Evolutionary conservation across 2,797 vertebrate genomes (phyloP).

Genomic region (Zenarchopterus dispar): DNA sequence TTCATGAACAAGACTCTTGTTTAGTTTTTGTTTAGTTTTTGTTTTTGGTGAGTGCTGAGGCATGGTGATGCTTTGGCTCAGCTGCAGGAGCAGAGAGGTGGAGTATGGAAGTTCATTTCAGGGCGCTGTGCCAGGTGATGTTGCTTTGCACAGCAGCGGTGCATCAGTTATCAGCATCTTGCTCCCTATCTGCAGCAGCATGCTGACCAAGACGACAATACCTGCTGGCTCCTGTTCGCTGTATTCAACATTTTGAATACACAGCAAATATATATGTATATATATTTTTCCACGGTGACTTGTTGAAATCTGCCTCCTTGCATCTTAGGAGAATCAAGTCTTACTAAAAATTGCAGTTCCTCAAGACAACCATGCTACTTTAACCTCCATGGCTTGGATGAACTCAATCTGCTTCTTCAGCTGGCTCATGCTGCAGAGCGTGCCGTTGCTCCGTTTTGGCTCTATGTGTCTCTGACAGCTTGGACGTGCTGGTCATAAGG

Average conservation of each 20-base stretch:
- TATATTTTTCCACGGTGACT: too few relatives aligned
- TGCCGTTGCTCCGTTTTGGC: conserved; percentile 12
- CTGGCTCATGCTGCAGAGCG: conserved; percentile 13
- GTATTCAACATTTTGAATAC: neutral
- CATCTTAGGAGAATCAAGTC: neutral
- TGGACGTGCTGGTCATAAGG: conserved; percentile 18
- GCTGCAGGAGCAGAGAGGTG: too few relatives aligned
- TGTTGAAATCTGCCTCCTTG: neutral
- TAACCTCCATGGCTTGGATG: conserved; percentile 20
- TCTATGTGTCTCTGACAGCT: conserved; percentile 38
- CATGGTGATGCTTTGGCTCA: too few relatives aligned
- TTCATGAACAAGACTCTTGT: too few relatives aligned
- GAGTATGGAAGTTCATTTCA: neutral
- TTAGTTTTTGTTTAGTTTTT: too few relatives aligned
- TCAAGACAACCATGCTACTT: conserved; percentile 8
- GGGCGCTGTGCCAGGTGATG: conserved; percentile 1
- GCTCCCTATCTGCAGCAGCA: neutral
- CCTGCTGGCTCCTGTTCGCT: neutral
- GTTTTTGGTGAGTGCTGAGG: too few relatives aligned
- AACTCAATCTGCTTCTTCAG: conserved; percentile 22
- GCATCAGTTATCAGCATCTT: conserved; percentile 6
- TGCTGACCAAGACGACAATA: neutral
- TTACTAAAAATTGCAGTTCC: neutral
- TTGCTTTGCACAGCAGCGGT: neutral
- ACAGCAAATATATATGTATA: neutral